Evolutionary conservation across 2,888 invertebrate genomes (phyloP).

Genomic region (Diadegma fenestrale): DNA sequence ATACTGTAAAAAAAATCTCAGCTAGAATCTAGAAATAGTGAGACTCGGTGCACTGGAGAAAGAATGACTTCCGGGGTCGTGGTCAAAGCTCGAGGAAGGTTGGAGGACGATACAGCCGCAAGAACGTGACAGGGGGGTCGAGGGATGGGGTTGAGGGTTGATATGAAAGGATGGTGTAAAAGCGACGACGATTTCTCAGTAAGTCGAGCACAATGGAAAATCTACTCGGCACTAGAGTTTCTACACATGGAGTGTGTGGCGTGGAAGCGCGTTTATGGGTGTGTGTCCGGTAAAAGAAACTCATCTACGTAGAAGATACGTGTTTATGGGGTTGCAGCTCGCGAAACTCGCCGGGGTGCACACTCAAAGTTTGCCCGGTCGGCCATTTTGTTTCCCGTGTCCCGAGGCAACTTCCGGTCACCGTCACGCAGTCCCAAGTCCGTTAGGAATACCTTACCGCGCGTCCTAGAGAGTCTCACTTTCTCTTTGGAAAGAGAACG

Average conservation of each 20-base stretch:
- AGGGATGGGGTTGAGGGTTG: slow-evolving; percentile 38
- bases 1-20: background rate
- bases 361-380: slow-evolving; percentile 66
- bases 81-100: slow-evolving; percentile 29
- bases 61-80: slow-evolving; percentile 60
- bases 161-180: slow-evolving; percentile 62
- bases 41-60: slow-evolving; percentile 36
- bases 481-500: slow-evolving; percentile 72
- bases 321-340: slow-evolving; percentile 50
- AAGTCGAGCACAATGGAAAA: slow-evolving; percentile 78
- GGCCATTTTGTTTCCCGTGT: slow-evolving; percentile 84
- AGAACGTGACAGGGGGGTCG: background rate
- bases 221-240: slow-evolving; percentile 70
- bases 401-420: slow-evolving; percentile 84
- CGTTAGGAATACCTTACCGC: slow-evolving; percentile 77
- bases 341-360: slow-evolving; percentile 56
- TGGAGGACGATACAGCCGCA: slow-evolving; percentile 52
- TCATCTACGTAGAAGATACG: slow-evolving; percentile 6
- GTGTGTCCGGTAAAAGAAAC: background rate
- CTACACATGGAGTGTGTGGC: background rate
- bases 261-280: background rate
- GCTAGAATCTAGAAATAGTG: slow-evolving; percentile 9
- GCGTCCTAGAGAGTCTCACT: slow-evolving; percentile 63
- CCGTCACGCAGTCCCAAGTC: slow-evolving; percentile 83
- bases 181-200: slow-evolving; percentile 73